Conservation (phyloP, 2,888 invertebrate species). For the Stramonita haemastoma region DNA sequence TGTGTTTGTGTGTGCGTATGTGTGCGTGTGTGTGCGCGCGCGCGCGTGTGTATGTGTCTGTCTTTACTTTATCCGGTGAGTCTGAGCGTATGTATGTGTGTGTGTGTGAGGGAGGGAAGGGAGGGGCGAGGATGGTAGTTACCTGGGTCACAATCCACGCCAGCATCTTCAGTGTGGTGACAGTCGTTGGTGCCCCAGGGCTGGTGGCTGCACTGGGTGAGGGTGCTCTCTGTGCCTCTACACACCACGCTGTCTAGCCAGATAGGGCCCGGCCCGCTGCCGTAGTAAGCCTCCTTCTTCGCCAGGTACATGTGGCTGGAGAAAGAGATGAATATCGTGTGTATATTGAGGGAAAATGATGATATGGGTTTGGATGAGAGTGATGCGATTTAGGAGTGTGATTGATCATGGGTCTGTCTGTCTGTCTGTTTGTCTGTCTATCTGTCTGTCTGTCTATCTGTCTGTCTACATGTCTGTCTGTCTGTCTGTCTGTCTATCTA, state of each 20-base stretch:
- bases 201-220: conserved; percentile 60
- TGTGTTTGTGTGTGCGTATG: not conserved
- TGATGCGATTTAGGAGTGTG: no score
- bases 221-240: conserved; percentile 57
- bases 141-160: conserved; percentile 56
- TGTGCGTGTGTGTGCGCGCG: not conserved
- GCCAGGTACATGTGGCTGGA: not conserved
- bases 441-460: no score
- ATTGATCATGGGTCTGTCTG: no score
- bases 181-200: conserved; percentile 61
- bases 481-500: no score
- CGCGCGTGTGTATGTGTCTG: no score
- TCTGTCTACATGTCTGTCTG: no score
- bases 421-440: no score
- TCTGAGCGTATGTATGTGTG: no score
- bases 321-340: not conserved
- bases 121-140: not conserved
- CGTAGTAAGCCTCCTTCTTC: not conserved
- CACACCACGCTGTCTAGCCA: conserved; percentile 63
- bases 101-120: not conserved
- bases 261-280: not conserved
- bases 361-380: no score
- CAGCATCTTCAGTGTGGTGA: conserved; percentile 57
- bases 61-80: no score
- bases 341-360: no score